phyloP scores from a whole-genome alignment of 2,113 vertebrate species.

The Siniperca knerii region DNA sequence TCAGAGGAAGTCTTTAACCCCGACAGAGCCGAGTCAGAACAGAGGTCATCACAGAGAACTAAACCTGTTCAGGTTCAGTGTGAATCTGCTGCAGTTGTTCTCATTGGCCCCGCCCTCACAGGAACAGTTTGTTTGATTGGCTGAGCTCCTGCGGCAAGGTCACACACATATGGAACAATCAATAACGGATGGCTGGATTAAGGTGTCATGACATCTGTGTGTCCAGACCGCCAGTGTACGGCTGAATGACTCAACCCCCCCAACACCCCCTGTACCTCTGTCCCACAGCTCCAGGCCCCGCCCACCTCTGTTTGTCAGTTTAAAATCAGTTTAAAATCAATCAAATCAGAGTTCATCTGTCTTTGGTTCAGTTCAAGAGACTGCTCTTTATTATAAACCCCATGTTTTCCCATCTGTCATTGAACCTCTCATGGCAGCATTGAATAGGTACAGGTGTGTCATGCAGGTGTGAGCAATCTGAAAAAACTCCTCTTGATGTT shows the following conservation, averaged over 20 bases:
- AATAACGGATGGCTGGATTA: slow-evolving; percentile 82
- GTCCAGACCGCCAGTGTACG: slow-evolving; percentile 68
- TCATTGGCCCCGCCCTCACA: slow-evolving; percentile 47
- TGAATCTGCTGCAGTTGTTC: slow-evolving; percentile 22
- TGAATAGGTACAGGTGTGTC: slow-evolving; percentile 1
- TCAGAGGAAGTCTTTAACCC: too few species aligned
- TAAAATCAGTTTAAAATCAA: neutral
- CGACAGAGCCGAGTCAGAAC: neutral
- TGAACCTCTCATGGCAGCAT: neutral
- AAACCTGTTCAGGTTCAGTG: slow-evolving; percentile 10
- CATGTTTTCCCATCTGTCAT: neutral
- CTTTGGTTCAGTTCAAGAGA: neutral
- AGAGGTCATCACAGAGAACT: slow-evolving; percentile 18
- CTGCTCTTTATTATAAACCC: too few species aligned
- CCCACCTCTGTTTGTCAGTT: neutral
- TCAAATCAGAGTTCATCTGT: neutral
- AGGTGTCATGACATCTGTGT: slow-evolving; percentile 81
- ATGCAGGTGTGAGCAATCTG: neutral
- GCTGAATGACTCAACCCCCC: slow-evolving; percentile 68
- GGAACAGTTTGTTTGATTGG: slow-evolving; percentile 74
- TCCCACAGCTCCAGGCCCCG: neutral
- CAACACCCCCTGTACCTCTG: neutral
- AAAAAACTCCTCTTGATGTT: neutral
- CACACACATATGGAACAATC: slow-evolving; percentile 81
- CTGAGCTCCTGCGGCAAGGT: slow-evolving; percentile 80